Conservation (phyloP, 2,888 invertebrate genomes). For the Tipula lateralis region DNA sequence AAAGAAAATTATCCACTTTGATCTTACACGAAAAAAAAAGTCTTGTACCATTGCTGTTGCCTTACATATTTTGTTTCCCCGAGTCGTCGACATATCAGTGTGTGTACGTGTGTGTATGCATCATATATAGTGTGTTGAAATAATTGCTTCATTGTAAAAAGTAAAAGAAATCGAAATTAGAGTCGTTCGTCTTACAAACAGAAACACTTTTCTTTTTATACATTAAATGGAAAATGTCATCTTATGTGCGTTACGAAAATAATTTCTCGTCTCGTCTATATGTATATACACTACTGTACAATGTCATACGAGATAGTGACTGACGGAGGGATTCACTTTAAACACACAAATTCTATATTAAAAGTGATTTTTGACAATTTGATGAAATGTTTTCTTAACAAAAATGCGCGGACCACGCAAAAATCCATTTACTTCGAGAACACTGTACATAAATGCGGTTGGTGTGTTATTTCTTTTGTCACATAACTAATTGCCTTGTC, state of each 20-base stretch:
- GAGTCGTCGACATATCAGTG: not conserved
- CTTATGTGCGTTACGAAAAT: not conserved
- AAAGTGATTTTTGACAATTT: conserved; percentile 7
- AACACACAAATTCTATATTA: not conserved
- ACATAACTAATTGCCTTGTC: conserved; percentile 5
- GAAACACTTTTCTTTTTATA: not conserved
- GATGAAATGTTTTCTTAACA: not conserved
- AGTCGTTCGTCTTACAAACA: not conserved
- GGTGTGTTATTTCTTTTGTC: conserved; percentile 19
- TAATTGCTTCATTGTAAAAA: not conserved
- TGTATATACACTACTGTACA: not conserved
- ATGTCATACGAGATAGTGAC: not conserved
- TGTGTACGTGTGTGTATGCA: too few relatives aligned
- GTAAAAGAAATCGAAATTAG: not conserved
- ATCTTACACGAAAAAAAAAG: not conserved
- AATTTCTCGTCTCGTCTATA: not conserved
- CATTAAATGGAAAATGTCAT: conserved; percentile 7
- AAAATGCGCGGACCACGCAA: conserved; percentile 19
- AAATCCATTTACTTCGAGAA: not conserved
- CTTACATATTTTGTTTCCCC: not conserved
- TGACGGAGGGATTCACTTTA: not conserved
- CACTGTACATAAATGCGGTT: not conserved
- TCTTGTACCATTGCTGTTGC: not conserved
- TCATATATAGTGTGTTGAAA: conserved; percentile 24
- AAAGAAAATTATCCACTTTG: conserved; percentile 14